A percentile compares a stretch with the other conserved stretches of the same genome.
phyloP scores from a whole-genome alignment of 2,797 vertebrate genomes.

The Euthynnus affinis region DNA sequence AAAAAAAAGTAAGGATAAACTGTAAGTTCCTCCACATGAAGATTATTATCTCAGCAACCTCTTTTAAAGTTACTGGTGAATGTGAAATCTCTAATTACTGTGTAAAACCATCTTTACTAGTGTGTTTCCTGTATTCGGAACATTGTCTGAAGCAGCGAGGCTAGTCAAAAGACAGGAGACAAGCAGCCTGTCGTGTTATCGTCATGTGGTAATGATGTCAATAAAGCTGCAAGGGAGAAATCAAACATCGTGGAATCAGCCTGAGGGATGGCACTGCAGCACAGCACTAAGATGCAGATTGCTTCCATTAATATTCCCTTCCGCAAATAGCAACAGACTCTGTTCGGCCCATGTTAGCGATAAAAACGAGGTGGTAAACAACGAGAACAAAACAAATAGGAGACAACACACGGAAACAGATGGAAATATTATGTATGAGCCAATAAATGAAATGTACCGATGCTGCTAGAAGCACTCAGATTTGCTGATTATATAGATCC shows the following conservation, averaged over 20 bases:
- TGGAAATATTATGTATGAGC: conserved; percentile 16
- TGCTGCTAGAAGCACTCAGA: neutral
- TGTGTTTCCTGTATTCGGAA: neutral
- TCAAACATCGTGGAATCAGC: conserved; percentile 21
- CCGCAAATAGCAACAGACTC: conserved; percentile 28
- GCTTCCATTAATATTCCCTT: conserved; percentile 15
- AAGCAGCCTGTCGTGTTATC: conserved; percentile 6
- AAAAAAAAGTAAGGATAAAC: neutral
- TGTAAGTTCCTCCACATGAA: neutral
- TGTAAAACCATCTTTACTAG: neutral
- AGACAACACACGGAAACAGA: conserved; percentile 1
- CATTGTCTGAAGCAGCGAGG: neutral
- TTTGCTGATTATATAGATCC: neutral
- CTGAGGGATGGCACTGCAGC: conserved; percentile 16
- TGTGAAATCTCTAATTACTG: neutral
- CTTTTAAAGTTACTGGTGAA: neutral
- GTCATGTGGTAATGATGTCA: conserved; percentile 24
- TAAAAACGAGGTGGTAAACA: conserved; percentile 9
- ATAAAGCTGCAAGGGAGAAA: conserved; percentile 46
- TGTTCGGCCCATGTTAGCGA: neutral
- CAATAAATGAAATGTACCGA: neutral
- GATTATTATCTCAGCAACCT: neutral
- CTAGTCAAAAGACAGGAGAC: neutral
- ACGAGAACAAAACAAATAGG: conserved; percentile 4
- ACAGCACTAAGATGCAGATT: conserved; percentile 29